Conservation (phyloP, 2,888 invertebrate species). For the Capitulum mitella region DNA sequence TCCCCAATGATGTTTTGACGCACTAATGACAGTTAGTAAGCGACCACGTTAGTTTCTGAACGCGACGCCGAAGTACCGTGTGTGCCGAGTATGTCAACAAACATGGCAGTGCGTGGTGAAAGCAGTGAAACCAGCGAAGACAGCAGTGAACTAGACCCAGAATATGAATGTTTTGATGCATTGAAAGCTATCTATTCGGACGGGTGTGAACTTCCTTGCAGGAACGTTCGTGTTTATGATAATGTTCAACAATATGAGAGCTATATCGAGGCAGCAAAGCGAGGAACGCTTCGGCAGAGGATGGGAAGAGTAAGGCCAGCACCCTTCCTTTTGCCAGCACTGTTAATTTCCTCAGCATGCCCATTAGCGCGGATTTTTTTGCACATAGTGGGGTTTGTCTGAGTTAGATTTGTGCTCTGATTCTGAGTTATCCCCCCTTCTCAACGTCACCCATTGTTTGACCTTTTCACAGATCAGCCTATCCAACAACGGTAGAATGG, state of each 20-base stretch:
- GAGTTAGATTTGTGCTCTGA: too few species aligned
- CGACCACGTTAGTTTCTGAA: too few species aligned
- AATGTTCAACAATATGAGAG: conserved; percentile 4
- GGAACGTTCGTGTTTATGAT: background rate
- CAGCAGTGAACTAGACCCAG: background rate
- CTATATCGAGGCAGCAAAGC: background rate
- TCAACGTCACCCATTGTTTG: too few species aligned
- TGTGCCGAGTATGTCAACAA: conserved; percentile 5
- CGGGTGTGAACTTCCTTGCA: background rate
- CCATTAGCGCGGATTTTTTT: too few species aligned
- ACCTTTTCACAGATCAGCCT: too few species aligned
- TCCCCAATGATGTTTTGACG: too few species aligned
- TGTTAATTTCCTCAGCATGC: too few species aligned
- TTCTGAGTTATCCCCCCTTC: too few species aligned
- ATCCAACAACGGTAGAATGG: too few species aligned
- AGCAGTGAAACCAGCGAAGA: background rate
- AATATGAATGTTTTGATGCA: background rate
- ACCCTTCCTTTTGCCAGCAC: too few species aligned
- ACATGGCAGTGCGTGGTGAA: background rate
- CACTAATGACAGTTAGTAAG: background rate
- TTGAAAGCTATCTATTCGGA: background rate
- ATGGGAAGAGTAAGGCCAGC: background rate
- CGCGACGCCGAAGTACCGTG: too few species aligned
- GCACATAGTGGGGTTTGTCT: too few species aligned
- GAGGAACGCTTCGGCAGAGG: background rate